phyloP scores from a whole-genome alignment of 2,888 invertebrate species.

The Halictus quadricinctus region DNA sequence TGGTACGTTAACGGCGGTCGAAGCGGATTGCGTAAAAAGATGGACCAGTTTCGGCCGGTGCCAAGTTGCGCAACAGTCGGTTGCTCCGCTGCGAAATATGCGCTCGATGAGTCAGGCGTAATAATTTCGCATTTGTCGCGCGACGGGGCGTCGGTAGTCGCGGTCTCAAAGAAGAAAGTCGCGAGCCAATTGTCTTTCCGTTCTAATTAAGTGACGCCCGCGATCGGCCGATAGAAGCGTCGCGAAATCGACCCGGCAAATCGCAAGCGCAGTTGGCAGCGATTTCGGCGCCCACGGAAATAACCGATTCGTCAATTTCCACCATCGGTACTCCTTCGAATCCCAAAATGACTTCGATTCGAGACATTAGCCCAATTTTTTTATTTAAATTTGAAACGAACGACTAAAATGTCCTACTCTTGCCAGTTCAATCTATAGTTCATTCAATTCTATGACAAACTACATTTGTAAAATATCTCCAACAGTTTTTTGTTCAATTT shows the following conservation, averaged over 20 bases:
- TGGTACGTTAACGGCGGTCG: slow-evolving; percentile 8
- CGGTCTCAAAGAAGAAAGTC: slow-evolving; percentile 31
- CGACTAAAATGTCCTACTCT: neutral
- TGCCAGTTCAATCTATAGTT: too few relatives aligned
- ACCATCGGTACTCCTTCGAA: neutral
- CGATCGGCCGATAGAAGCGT: neutral
- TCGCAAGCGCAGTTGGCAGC: slow-evolving; percentile 8
- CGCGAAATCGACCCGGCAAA: neutral
- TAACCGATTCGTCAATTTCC: slow-evolving; percentile 8
- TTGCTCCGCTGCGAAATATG: slow-evolving; percentile 32
- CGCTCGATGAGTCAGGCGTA: slow-evolving; percentile 59
- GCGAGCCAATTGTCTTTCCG: slow-evolving; percentile 41
- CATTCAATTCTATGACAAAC: too few relatives aligned
- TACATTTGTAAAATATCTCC: too few relatives aligned
- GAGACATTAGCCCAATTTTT: too few relatives aligned
- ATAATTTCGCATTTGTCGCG: slow-evolving; percentile 57
- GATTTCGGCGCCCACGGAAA: slow-evolving; percentile 17
- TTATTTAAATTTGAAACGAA: too few relatives aligned
- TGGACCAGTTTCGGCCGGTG: slow-evolving; percentile 69
- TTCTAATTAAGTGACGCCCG: slow-evolving; percentile 20
- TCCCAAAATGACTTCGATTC: too few relatives aligned
- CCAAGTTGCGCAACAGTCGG: slow-evolving; percentile 69
- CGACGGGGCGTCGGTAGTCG: neutral
- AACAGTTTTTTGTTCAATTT: too few relatives aligned
- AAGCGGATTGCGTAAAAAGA: slow-evolving; percentile 66